Conservation (phyloP, 2,888 invertebrate genomes). For the Acronicta psi region DNA sequence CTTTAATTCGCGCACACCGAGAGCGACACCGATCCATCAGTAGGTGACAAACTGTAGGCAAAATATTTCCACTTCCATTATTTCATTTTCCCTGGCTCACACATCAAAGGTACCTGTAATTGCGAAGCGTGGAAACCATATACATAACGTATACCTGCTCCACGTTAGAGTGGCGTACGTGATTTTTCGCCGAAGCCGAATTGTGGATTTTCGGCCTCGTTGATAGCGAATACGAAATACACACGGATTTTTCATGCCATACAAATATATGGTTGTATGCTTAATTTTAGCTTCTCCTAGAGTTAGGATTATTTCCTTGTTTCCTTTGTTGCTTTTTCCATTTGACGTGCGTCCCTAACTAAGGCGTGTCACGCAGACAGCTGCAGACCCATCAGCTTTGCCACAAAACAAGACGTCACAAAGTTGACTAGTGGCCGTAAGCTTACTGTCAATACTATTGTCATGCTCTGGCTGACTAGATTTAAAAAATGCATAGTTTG, state of each 20-base stretch:
- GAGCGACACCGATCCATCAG: conserved; percentile 57
- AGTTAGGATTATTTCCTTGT: conserved; percentile 5
- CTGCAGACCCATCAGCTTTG: conserved; percentile 27
- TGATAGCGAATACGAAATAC: conserved; percentile 16
- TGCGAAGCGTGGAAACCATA: conserved; percentile 51
- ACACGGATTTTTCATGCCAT: conserved; percentile 18
- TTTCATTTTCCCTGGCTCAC: conserved; percentile 62
- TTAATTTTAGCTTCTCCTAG: conserved; percentile 6
- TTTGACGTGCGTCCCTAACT: conserved; percentile 31
- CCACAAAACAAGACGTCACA: conserved; percentile 20
- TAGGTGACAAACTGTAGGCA: conserved; percentile 59
- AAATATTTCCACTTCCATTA: conserved; percentile 65
- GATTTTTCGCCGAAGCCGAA: conserved; percentile 38
- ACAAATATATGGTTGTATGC: conserved; percentile 24
- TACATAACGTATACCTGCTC: conserved; percentile 28
- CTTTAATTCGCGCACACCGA: conserved; percentile 50
- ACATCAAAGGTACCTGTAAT: conserved; percentile 64
- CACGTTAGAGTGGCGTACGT: conserved; percentile 40
- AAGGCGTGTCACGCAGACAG: conserved; percentile 30
- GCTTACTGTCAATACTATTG: conserved; percentile 17
- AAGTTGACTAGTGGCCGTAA: conserved; percentile 18
- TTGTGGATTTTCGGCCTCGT: conserved; percentile 31
- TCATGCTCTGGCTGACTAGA: neutral
- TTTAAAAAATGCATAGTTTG: neutral
- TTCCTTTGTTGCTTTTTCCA: conserved; percentile 12